Base-by-base conservation (phyloP, 2,797 vertebrate genomes). In the Acridotheres tristis region DNA sequence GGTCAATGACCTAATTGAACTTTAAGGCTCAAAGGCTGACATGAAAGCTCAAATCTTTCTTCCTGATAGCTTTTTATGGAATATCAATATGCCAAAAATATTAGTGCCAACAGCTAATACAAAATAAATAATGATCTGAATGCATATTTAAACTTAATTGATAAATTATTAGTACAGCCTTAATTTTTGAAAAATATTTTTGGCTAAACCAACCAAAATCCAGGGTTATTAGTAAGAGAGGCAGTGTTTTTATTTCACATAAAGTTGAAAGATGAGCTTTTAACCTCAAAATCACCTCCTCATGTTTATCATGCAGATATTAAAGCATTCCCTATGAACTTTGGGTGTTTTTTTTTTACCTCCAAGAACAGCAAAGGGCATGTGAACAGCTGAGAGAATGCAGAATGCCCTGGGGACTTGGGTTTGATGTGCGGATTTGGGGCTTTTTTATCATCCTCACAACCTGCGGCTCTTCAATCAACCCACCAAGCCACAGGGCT, bases 301-400 rank as follows among this genome's bases (percentile, higher is more conserved):
- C 38, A 0, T 6, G 20, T 67, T 73, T 71, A 54, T 18, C 9
- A 5, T 11, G 26, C 0, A 51, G 50, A n/a, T 51, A 26, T 45
- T n/a, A 34, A 61, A 68, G 9, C 38, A 23, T 38, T 29, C 20
- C 20, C 11, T 63, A 19, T 26, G 18, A 43, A 12, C 3, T 55
- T 10, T 18, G 23, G 7, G 51, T 8, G 13, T 1, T 3, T 2
- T 11, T 34, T 27, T 10, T 12, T 36, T 27, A 38, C 5, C 36
- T 47, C 54, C 34, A 18, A 5, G 29, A 42, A 21, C n/a, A 74
- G 38, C 14, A 50, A 22, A 23, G 63, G 45, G 6, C 11, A 21
- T 1, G 2, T 5, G 7, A 34, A 21, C 9, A 50, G 11, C 3
- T 6, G 7, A 63, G 9, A 47, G 2, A 71, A 63, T 3, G 3